Evolutionary conservation across 2,888 invertebrate genomes (phyloP).

Genomic region (Melipona beecheii): DNA sequence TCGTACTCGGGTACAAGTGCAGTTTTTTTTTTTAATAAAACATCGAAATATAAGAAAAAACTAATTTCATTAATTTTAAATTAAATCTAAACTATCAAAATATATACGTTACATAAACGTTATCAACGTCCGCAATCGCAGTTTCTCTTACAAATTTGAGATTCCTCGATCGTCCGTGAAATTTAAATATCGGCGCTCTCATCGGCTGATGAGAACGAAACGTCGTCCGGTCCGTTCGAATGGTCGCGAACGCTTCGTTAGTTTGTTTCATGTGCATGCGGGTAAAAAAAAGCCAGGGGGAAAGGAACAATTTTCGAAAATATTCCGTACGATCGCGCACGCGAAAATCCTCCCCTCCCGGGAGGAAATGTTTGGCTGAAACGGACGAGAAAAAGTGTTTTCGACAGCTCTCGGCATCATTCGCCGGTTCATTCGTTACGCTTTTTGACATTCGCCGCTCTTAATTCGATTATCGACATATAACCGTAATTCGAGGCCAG

Average conservation of each 20-base stretch:
- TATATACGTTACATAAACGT: no score
- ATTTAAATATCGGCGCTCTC: neutral
- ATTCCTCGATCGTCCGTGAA: slow-evolving; percentile 15
- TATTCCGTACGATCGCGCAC: neutral
- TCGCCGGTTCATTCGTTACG: neutral
- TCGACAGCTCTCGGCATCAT: neutral
- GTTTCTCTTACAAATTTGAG: neutral
- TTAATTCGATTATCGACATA: slow-evolving; percentile 20
- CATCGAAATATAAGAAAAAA: no score
- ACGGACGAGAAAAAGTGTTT: neutral
- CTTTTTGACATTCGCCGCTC: neutral
- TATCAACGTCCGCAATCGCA: neutral
- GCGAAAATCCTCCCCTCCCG: neutral
- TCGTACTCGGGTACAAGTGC: no score
- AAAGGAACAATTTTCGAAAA: neutral
- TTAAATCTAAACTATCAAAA: no score
- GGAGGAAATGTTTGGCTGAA: neutral
- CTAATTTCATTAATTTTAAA: no score
- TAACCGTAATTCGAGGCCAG: slow-evolving; percentile 20
- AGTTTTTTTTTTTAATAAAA: no score
- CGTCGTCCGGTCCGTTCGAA: neutral
- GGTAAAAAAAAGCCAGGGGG: neutral
- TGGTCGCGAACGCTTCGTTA: neutral
- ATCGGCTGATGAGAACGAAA: neutral
- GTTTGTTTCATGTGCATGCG: neutral